These are phyloP conservation scores for Colletes gigas DNA, from an alignment of 1,140 invertebrate genomes.

Conservation along the genomic window DNA sequence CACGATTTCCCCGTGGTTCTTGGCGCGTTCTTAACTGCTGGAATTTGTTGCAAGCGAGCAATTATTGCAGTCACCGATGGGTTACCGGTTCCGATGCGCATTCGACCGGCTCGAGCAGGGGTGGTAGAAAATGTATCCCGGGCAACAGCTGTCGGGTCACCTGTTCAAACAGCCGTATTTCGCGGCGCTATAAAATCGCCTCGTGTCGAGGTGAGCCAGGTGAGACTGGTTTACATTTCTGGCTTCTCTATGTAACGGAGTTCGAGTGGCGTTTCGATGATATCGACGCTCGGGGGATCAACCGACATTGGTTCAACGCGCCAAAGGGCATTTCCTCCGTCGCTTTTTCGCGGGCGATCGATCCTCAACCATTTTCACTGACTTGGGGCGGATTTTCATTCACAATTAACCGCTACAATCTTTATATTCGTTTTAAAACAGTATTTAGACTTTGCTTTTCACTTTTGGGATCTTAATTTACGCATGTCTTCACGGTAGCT, in stretches of 20 bases:
- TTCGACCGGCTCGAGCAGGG: slow-evolving; percentile 29
- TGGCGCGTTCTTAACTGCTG: no score
- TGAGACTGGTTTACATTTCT: slow-evolving; percentile 45
- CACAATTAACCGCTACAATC: no score
- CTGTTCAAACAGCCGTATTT: slow-evolving; percentile 64
- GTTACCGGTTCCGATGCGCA: slow-evolving; percentile 17
- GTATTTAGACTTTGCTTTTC: no score
- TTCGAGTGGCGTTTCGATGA: slow-evolving; percentile 29
- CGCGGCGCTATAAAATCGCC: slow-evolving; percentile 54
- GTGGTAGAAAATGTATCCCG: slow-evolving; percentile 60
- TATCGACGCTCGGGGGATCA: slow-evolving; percentile 17
- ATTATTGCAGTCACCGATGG: slow-evolving; percentile 50
- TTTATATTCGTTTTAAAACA: no score
- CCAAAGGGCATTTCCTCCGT: not conserved
- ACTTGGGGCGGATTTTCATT: no score
- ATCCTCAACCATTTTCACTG: not conserved
- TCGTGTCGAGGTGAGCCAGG: slow-evolving; percentile 48
- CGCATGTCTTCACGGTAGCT: no score
- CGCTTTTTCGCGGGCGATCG: not conserved
- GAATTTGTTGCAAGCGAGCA: slow-evolving; percentile 46
- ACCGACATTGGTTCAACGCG: not conserved
- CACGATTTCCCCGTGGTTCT: not conserved
- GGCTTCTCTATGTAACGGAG: slow-evolving; percentile 14
- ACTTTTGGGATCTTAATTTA: no score
- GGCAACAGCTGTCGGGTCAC: slow-evolving; percentile 63